Base-by-base conservation (phyloP, 2,113 vertebrate genomes). In the Chauna torquata region DNA sequence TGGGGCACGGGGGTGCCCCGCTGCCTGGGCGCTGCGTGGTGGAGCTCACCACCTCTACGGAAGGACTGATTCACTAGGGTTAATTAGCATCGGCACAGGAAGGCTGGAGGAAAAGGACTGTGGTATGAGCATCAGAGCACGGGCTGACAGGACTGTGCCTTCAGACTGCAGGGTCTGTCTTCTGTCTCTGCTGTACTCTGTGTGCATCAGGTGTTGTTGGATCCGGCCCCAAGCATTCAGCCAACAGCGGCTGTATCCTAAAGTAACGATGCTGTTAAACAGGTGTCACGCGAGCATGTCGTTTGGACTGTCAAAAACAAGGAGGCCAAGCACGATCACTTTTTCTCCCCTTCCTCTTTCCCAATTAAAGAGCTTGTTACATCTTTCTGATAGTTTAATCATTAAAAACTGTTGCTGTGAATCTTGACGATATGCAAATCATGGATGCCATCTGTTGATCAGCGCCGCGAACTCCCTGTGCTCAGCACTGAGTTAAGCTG, bases 371-470 rank as follows among this genome's bases (percentile, higher is more conserved):
- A 81, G 45, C 88, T 94, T 66, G 47, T 92, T 91, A 36, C 42
- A 42, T 94, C 59, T 91, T 86, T 90, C 50, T 90, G 86, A 92
- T 92, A 61, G 54, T 93, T 95, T 84, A 91, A 95, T 95, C 57
- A 91, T 52, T 50, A 86, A 40, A 58, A 88, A 52, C 7, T 71
- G 85, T 95, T 80, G 36, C 62, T 4, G 0, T 64, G 90, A 92
- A 96, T 94, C 32, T 49, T 88, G 91, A 79, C 2, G 5, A 79
- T 77, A 88, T 90, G 90, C 79, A 96, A 86, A 94, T 86, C 61
- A 70, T 70, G 38, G 52, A 52, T 66, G 64, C 66, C 65, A 74
- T 83, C 88, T 92, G 94, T 86, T 94, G 93, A 80, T 90, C 4
- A 3, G 50, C 8, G 57, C 72, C 50, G 75, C 1, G 1, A 5